Conservation (phyloP, 2,113 vertebrate species). For the Benthochromis sp. region DNA sequence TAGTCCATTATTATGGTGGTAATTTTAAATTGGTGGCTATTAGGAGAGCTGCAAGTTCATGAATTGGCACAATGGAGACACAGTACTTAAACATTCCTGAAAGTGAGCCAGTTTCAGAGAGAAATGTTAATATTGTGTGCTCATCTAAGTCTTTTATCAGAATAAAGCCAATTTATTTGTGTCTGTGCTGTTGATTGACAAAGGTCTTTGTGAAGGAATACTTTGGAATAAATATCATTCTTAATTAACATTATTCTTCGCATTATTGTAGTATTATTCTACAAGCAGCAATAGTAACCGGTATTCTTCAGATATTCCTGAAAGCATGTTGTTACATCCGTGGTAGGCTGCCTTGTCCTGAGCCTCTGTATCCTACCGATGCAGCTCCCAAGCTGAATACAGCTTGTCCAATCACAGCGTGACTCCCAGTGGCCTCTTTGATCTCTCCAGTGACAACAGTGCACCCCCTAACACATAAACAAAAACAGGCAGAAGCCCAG, state of each 20-base stretch:
- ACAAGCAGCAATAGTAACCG: neutral
- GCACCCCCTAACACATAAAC: neutral
- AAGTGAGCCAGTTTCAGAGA: neutral
- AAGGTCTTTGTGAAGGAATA: neutral
- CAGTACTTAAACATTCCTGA: neutral
- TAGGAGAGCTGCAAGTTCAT: neutral
- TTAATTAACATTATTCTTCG: neutral
- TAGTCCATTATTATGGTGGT: neutral
- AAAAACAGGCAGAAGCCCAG: neutral
- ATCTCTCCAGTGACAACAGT: slow-evolving; percentile 29
- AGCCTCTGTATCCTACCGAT: neutral
- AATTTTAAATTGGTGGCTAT: neutral
- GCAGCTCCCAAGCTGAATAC: slow-evolving; percentile 27
- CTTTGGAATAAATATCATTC: neutral
- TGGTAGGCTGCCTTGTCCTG: neutral
- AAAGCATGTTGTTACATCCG: neutral
- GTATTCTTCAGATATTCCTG: neutral
- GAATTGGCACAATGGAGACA: neutral
- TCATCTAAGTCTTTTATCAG: neutral
- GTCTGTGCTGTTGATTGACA: neutral
- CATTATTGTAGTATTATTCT: neutral
- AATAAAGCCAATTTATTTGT: neutral
- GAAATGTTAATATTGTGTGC: neutral
- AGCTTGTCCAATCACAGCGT: slow-evolving; percentile 26
- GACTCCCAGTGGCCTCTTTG: slow-evolving; percentile 42